These are phyloP conservation scores for Drosophila albomicans DNA, from an alignment of 1,140 invertebrate genomes.

Conservation along the genomic window DNA sequence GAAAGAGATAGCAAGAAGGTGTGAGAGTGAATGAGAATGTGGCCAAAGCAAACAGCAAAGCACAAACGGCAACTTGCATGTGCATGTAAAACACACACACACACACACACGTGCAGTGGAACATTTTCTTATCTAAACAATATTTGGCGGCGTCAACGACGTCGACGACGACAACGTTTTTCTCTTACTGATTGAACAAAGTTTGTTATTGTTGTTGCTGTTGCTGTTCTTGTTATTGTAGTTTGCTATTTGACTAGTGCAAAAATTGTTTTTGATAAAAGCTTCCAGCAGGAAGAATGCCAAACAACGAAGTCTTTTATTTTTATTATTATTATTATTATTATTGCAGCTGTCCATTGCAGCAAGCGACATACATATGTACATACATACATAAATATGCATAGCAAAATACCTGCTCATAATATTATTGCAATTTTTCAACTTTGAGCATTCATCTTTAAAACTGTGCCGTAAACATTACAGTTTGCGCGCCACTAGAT, in stretches of 20 bases:
- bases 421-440: not conserved
- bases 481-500: too few relatives aligned
- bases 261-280: constrained; percentile 43
- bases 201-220: constrained; percentile 51
- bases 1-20: not conserved
- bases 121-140: constrained; percentile 82
- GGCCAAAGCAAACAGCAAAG: constrained; percentile 44
- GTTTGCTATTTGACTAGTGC: constrained; percentile 38
- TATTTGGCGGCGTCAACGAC: constrained; percentile 48
- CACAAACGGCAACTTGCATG: constrained; percentile 37
- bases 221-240: constrained; percentile 53
- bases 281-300: constrained; percentile 29
- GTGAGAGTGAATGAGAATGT: not conserved
- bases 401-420: constrained; percentile 11
- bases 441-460: not conserved
- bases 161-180: constrained; percentile 44
- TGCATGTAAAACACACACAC: not conserved
- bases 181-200: constrained; percentile 78
- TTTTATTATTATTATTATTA: constrained; percentile 11
- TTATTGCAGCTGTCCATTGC: constrained; percentile 19
- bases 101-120: constrained; percentile 9
- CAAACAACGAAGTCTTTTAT: constrained; percentile 4
- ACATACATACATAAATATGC: constrained; percentile 23
- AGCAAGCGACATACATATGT: constrained; percentile 7
- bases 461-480: too few relatives aligned